Percentiles rank a stretch among this genome's conserved stretches.
phyloP scores from a whole-genome alignment of 2,113 vertebrate genomes.

The Bucco capensis region DNA sequence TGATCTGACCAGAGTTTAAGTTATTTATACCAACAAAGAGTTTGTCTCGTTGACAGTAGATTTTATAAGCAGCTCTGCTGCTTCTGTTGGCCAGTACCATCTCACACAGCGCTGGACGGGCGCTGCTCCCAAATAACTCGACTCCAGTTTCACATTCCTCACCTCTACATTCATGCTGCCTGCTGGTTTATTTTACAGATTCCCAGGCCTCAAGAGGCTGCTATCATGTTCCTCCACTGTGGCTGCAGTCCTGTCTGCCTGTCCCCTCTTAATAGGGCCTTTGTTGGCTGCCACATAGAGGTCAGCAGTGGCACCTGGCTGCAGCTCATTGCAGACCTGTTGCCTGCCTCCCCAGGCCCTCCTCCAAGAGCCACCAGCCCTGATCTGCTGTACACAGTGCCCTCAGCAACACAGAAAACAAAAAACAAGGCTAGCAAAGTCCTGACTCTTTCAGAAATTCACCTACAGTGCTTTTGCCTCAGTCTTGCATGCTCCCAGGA shows the following conservation, averaged over 20 bases:
- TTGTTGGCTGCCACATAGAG: not conserved
- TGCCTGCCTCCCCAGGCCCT: not conserved
- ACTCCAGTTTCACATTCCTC: conserved; percentile 51
- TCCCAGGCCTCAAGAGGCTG: conserved; percentile 12
- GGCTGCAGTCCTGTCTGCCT: not conserved
- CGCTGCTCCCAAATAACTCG: not conserved
- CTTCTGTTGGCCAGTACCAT: not conserved
- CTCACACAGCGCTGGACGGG: not conserved
- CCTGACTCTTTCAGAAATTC: not conserved
- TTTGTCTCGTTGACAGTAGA: not conserved
- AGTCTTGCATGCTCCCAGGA: not conserved
- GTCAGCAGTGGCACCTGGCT: not conserved
- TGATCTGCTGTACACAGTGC: no score
- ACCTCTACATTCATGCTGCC: not conserved
- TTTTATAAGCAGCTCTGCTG: not conserved
- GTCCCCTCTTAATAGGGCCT: not conserved
- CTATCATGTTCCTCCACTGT: not conserved
- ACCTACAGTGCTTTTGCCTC: not conserved
- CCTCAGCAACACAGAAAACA: not conserved
- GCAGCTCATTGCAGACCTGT: not conserved
- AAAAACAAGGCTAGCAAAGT: not conserved
- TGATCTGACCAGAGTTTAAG: not conserved
- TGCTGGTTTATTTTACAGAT: conserved; percentile 30
- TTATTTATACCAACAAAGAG: not conserved
- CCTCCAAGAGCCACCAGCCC: not conserved